These are phyloP conservation scores for Zonitis immaculata DNA, from an alignment of 2,888 invertebrate genomes.

Conservation along the genomic window DNA sequence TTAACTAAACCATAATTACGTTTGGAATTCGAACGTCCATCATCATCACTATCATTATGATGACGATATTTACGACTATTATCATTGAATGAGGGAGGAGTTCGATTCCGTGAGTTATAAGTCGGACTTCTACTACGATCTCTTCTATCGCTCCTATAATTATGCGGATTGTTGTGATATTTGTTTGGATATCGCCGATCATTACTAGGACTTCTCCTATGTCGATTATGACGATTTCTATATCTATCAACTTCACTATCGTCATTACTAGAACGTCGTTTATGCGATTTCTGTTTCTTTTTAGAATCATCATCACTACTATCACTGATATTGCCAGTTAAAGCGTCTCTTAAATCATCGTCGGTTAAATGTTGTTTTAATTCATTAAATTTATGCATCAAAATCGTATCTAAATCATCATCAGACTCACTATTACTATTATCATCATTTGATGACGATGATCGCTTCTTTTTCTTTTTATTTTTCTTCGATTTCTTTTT, in stretches of 20 bases:
- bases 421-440: constrained; percentile 32
- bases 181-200: neutral
- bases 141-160: constrained; percentile 15
- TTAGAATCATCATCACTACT: constrained; percentile 12
- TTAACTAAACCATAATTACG: constrained; percentile 46
- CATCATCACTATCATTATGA: constrained; percentile 30
- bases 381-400: constrained; percentile 67
- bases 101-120: neutral
- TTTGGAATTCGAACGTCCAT: constrained; percentile 22
- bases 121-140: constrained; percentile 2
- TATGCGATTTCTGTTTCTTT: no score
- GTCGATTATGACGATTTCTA: neutral
- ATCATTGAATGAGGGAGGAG: constrained; percentile 5
- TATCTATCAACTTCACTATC: constrained; percentile 9
- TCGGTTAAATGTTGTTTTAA: constrained; percentile 54
- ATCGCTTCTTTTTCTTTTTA: constrained; percentile 17
- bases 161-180: constrained; percentile 2
- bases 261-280: neutral
- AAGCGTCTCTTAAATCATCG: constrained; percentile 43
- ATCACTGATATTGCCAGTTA: constrained; percentile 39
- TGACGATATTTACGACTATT: constrained; percentile 14
- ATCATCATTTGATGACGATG: constrained; percentile 3
- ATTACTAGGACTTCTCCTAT: constrained; percentile 1
- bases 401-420: constrained; percentile 54
- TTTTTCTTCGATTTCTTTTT: constrained; percentile 40